A percentile compares a stretch with the other conserved stretches of the same genome.
Conservation (phyloP, 2,888 invertebrate species). For the Luperina testacea region DNA sequence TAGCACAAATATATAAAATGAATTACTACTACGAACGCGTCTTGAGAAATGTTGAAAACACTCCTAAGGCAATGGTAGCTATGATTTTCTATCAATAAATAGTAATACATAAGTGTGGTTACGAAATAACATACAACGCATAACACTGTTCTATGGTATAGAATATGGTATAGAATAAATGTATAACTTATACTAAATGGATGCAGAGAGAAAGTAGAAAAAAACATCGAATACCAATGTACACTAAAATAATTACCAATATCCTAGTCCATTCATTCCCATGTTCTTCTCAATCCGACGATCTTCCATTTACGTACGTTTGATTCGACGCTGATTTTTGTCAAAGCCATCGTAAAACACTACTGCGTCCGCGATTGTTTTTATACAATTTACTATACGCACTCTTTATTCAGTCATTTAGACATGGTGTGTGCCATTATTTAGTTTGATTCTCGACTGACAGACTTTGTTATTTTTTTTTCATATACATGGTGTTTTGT, state of each 20-base stretch:
- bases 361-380: conserved; percentile 86
- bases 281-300: conserved; percentile 72
- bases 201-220: neutral
- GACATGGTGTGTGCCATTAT: conserved; percentile 83
- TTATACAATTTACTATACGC: conserved; percentile 86
- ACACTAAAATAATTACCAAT: neutral
- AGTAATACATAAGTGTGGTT: neutral
- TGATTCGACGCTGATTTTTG: conserved; percentile 87
- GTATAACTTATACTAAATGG: too few relatives aligned
- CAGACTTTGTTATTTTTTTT: conserved; percentile 82
- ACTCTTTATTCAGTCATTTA: conserved; percentile 82
- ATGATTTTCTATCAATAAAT: neutral
- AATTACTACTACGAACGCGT: too few relatives aligned
- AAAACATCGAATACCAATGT: neutral
- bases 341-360: conserved; percentile 88
- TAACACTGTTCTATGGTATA: neutral
- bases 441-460: conserved; percentile 88
- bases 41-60: neutral
- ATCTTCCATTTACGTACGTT: conserved; percentile 88
- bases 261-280: conserved; percentile 68
- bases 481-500: conserved; percentile 76
- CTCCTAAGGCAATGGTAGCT: neutral
- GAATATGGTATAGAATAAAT: too few relatives aligned
- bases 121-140: neutral
- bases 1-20: neutral